Evolutionary conservation across 1,140 invertebrate genomes (phyloP), one percentile per base, ranked within the genome.

Genomic region (Bemisia tabaci): DNA sequence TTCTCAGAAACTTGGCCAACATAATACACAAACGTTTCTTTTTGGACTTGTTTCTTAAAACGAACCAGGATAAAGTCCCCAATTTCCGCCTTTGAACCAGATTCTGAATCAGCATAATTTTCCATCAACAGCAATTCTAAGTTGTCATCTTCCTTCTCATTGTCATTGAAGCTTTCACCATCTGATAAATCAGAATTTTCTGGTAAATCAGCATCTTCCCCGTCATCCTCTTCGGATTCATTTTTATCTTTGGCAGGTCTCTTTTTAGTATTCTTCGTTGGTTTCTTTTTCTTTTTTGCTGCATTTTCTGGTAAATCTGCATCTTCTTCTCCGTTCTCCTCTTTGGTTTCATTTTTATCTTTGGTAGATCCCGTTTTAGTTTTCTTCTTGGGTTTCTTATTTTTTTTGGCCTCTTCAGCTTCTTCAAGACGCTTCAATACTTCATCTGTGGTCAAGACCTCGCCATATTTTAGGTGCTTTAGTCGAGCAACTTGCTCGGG

Each of bases 291-390:
- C n/a, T n/a, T n/a, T n/a, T n/a, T n/a, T n/a, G n/a, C n/a, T n/a
- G n/a, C n/a, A n/a, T n/a, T n/a, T n/a, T n/a, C n/a, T n/a, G n/a
- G n/a, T n/a, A n/a, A n/a, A n/a, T n/a, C n/a, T n/a, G n/a, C n/a
- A n/a, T n/a, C n/a, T n/a, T n/a, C n/a, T n/a, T n/a, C n/a, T n/a
- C n/a, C n/a, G n/a, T 48, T 48, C 17, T 48, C 33, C 17, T 48
- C 33, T 66, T 66, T 12, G 60, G 61, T 22, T 24, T 22, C 59
- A 62, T 48, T 21, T 23, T 62, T 33, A 17, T 17, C 62, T 23
- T 61, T 66, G 2, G n/a, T 22, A 21, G 59, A 25, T 60, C 21
- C 65, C 26, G 22, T 62, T 62, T 62, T n/a, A n/a, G n/a, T n/a
- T n/a, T n/a, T n/a, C n/a, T n/a, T n/a, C n/a, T n/a, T n/a, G n/a